Base-by-base conservation (phyloP, 1,140 invertebrate genomes). In the Rhopalosiphum padi region DNA sequence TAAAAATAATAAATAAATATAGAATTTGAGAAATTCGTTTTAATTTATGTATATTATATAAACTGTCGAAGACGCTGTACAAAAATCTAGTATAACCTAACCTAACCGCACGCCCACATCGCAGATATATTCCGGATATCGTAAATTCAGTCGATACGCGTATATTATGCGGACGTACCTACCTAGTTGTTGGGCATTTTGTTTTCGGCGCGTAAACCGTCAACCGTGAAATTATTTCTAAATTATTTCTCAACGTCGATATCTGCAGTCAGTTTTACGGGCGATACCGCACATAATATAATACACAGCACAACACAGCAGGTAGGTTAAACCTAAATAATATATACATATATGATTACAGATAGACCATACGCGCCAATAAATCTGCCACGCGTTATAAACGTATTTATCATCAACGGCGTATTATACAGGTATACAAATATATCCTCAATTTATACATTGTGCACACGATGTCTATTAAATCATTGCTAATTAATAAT, bases 201-300 rank as follows among this genome's bases (percentile, higher is more conserved):
- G 30, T 77, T 77, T 77, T 77, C 60, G 60, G 60, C 60, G 30
- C 60, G 4, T 77, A 18, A n/a, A 77, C 60, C 60, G 60, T 77
- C 60, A 77, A 77, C 60, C 60, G n/a, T 77, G 60, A 77, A 77
- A 77, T 77, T 77, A 77, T 68, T 68, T 68, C 60, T 68, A 68
- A 68, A 68, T 68, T 11, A 68, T 77, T 77, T 77, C 60, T 77
- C 30, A 11, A 18, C 60, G 60, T 77, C 60, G 60, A 77, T 77
- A 77, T 18, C 1, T n/a, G 30, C 60, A 77, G 60, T 77, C 60
- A 15, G 60, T 68, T 68, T 68, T n/a, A 68, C 30, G 11, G 30
- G 60, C 30, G 60, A n/a, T 18, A n/a, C 30, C 11, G 30, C 15
- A 18, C n/a, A 68, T n/a, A n/a, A n/a, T 18, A 18, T 30, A 30